phyloP scores from a whole-genome alignment of 1,140 invertebrate species.

The Lethrus apterus region DNA sequence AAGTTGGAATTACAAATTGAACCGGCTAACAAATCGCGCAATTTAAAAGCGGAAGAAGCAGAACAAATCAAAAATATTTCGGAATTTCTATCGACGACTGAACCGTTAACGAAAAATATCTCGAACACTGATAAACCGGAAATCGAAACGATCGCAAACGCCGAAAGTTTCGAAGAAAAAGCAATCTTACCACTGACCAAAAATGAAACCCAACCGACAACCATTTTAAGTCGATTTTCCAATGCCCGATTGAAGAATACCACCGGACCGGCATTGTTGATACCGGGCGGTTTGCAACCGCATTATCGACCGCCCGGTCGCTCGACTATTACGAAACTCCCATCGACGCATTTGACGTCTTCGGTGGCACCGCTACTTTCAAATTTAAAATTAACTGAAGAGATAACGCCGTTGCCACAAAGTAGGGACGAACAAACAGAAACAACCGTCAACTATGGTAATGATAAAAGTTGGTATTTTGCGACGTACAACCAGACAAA shows the following conservation, averaged over 20 bases:
- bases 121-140: background rate
- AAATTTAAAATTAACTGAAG: conserved; percentile 11
- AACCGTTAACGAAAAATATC: background rate
- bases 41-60: conserved; percentile 3
- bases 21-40: background rate
- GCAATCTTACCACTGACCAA: conserved; percentile 26
- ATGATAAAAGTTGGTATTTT: conserved; percentile 65
- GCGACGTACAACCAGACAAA: conserved; percentile 68
- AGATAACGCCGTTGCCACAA: conserved; percentile 20
- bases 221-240: conserved; percentile 37
- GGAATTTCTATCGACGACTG: conserved; percentile 7
- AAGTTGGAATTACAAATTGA: background rate
- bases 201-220: conserved; percentile 25
- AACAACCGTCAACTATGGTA: conserved; percentile 22
- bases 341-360: conserved; percentile 41
- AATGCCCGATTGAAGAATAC: conserved; percentile 37
- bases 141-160: conserved; percentile 3
- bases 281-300: conserved; percentile 51
- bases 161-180: conserved; percentile 18
- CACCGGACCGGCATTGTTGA: conserved; percentile 44
- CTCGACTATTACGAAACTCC: conserved; percentile 58
- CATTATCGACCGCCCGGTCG: conserved; percentile 40
- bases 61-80: conserved; percentile 3
- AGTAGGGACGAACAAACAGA: conserved; percentile 24
- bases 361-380: conserved; percentile 22